phyloP scores from a whole-genome alignment of 2,113 vertebrate species.

The Chloropsis hardwickii region DNA sequence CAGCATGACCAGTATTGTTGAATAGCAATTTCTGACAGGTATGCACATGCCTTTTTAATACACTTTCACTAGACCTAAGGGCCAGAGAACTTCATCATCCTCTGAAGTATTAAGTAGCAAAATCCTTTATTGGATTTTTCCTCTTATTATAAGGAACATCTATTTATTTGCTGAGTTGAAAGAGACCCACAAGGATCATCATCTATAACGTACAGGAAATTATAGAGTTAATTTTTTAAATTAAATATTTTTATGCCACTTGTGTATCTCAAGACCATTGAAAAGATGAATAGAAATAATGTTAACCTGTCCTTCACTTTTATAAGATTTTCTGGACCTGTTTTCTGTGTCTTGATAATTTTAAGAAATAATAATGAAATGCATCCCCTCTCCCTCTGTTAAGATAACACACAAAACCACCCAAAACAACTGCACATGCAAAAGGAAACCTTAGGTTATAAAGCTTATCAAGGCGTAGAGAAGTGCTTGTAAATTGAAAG shows the following conservation, averaged over 20 bases:
- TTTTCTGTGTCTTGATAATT: not conserved
- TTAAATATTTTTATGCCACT: not conserved
- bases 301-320: not conserved
- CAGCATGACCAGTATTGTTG: not conserved
- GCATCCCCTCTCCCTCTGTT: rapidly evolving
- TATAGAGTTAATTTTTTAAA: too few relatives aligned
- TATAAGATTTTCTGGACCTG: not conserved
- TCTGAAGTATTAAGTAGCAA: not conserved
- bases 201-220: not conserved
- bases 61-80: not conserved
- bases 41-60: not conserved
- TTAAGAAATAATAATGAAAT: not conserved
- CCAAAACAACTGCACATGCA: not conserved
- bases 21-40: not conserved
- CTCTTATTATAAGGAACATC: not conserved
- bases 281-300: not conserved
- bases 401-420: not conserved
- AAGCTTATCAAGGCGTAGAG: not conserved
- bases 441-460: not conserved
- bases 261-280: not conserved
- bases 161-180: not conserved
- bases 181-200: not conserved
- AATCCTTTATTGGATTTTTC: not conserved
- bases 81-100: not conserved
- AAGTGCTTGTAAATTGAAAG: not conserved